phyloP scores from a whole-genome alignment of 2,113 vertebrate genomes.

The Nothocercus nigrocapillus region DNA sequence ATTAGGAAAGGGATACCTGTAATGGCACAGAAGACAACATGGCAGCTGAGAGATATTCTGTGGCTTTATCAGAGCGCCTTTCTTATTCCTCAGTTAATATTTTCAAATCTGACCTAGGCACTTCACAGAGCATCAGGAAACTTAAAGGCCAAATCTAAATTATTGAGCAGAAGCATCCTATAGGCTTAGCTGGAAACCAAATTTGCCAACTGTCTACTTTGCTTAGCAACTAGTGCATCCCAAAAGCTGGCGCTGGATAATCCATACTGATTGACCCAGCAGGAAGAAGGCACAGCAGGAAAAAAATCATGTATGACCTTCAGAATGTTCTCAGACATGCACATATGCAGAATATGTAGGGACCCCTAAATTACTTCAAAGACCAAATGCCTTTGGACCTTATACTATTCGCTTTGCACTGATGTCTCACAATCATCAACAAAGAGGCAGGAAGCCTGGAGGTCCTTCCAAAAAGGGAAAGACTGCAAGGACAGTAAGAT shows the following conservation, averaged over 20 bases:
- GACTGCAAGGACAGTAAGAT: background rate
- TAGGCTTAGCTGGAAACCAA: background rate
- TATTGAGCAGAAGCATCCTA: background rate
- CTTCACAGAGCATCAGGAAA: background rate
- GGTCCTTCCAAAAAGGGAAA: background rate
- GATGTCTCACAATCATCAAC: accelerated
- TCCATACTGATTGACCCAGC: background rate
- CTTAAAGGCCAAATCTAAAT: background rate
- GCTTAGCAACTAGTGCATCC: background rate
- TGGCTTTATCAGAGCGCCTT: background rate
- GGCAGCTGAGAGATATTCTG: background rate
- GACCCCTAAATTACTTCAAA: background rate
- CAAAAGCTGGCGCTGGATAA: background rate
- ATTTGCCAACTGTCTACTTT: background rate
- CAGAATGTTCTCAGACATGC: background rate
- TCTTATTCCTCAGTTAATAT: background rate
- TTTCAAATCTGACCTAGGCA: background rate
- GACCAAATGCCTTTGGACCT: too few species aligned
- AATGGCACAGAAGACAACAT: accelerated
- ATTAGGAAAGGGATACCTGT: background rate
- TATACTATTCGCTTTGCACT: background rate
- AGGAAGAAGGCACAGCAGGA: background rate
- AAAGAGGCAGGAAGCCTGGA: background rate
- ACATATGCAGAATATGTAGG: background rate
- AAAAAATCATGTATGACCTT: background rate